Conservation (phyloP, 2,797 vertebrate genomes). For the Liasis olivaceus region DNA sequence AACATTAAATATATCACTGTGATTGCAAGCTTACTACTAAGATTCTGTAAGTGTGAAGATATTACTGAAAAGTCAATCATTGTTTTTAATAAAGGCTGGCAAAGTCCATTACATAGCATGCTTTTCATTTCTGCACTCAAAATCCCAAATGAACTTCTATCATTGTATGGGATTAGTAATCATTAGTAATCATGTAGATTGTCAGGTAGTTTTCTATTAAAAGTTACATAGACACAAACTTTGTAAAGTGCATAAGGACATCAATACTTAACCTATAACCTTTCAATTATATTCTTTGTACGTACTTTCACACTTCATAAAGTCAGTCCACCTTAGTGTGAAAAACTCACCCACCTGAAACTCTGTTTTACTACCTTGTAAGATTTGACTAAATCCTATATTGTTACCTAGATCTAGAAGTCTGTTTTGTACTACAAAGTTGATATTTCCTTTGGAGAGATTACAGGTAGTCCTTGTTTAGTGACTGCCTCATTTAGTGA, state of each 20-base stretch:
- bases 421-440: too few species aligned
- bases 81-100: conserved; percentile 21
- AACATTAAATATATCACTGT: neutral
- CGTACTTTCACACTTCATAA: neutral
- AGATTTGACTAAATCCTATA: neutral
- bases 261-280: neutral
- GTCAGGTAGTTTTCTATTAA: neutral
- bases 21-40: neutral
- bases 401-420: neutral
- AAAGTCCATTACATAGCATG: conserved; percentile 19
- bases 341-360: neutral
- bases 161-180: conserved; percentile 10
- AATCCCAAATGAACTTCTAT: conserved; percentile 26
- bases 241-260: neutral
- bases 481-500: too few species aligned
- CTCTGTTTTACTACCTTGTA: neutral
- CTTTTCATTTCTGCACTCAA: conserved; percentile 30
- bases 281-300: neutral
- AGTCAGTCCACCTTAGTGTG: neutral
- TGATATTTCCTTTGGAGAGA: too few species aligned
- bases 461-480: too few species aligned
- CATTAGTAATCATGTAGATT: conserved; percentile 30
- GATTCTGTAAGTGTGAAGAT: conserved; percentile 22
- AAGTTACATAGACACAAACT: conserved; percentile 23
- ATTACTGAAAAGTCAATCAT: neutral